Percentiles rank a stretch among this genome's conserved stretches.
Conservation (phyloP, 1,140 invertebrate genomes). For the Drosophila murphyi region DNA sequence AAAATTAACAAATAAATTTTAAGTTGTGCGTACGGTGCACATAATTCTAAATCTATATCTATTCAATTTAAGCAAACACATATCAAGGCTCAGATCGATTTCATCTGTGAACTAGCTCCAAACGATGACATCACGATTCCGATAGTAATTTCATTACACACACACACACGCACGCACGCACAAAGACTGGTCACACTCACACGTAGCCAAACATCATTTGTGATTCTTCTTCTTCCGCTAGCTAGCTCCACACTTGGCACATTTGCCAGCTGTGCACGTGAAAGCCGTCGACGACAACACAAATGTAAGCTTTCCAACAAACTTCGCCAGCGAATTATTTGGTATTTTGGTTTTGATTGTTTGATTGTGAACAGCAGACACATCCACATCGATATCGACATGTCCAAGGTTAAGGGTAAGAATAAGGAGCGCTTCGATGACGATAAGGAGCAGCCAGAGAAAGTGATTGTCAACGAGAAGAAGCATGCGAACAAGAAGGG, state of each 20-base stretch:
- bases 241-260: conserved; percentile 34
- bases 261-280: conserved; percentile 75
- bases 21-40: background rate
- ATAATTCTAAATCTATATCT: background rate
- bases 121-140: conserved; percentile 42
- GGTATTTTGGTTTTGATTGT: background rate
- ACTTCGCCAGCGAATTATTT: background rate
- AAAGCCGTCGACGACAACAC: conserved; percentile 38
- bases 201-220: conserved; percentile 14
- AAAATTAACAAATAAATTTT: background rate
- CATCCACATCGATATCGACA: conserved; percentile 20
- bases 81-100: background rate
- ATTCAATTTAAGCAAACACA: background rate
- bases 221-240: conserved; percentile 21
- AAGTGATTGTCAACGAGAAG: conserved; percentile 75
- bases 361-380: background rate
- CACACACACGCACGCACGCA: background rate
- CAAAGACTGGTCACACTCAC: background rate
- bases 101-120: conserved; percentile 25
- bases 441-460: conserved; percentile 85
- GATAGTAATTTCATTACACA: conserved; percentile 30
- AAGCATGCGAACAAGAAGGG: conserved; percentile 53
- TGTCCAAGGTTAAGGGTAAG: conserved; percentile 87
- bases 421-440: conserved; percentile 87
- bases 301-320: conserved; percentile 18